These are phyloP conservation scores for Morelia viridis DNA, from an alignment of 2,797 vertebrate genomes.

Conservation along the genomic window DNA sequence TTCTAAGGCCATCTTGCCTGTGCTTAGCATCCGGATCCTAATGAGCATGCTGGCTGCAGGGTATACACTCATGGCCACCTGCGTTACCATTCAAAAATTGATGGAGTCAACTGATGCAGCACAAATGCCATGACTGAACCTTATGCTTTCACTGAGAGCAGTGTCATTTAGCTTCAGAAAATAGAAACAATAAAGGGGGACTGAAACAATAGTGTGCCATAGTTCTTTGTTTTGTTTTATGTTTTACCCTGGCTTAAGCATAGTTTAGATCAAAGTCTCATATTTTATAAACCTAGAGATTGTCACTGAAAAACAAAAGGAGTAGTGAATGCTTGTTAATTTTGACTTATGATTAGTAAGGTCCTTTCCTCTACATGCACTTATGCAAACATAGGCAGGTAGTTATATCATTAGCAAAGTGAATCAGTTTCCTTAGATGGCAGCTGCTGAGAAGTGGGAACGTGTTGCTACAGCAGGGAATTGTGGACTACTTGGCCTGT, in stretches of 20 bases:
- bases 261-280: background rate
- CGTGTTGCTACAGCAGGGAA: background rate
- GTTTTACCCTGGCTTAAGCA: slow-evolving; percentile 13
- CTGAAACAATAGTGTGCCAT: slow-evolving; percentile 46
- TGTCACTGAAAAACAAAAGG: background rate
- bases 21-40: slow-evolving; percentile 8
- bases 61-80: slow-evolving; percentile 36
- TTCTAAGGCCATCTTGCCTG: slow-evolving; percentile 1
- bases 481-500: background rate
- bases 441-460: background rate
- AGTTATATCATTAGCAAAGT: background rate
- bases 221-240: background rate
- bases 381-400: background rate
- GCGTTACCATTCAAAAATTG: slow-evolving; percentile 33
- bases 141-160: slow-evolving; percentile 33
- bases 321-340: slow-evolving; percentile 4
- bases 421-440: background rate
- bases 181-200: slow-evolving; percentile 48
- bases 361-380: background rate
- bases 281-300: slow-evolving; percentile 22
- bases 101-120: slow-evolving; percentile 48
- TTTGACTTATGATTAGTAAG: slow-evolving; percentile 22
- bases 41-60: slow-evolving; percentile 38
- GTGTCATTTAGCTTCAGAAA: slow-evolving; percentile 54
- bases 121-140: slow-evolving; percentile 48